Conservation (phyloP, 2,113 vertebrate species). For the Muscicapa adusta region DNA sequence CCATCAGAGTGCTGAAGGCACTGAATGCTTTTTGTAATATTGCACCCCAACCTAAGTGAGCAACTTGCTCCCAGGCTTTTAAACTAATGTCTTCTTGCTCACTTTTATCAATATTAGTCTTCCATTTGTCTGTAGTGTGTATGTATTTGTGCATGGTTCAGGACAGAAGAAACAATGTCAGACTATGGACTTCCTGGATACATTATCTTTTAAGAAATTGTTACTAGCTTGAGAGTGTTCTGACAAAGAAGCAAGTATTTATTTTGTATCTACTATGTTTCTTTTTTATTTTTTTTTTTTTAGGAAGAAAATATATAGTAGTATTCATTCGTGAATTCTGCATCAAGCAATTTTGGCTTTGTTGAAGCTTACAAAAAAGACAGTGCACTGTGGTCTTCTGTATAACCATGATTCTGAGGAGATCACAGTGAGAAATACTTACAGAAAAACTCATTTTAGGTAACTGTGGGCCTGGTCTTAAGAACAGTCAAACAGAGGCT, state of each 20-base stretch:
- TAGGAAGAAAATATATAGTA: not conserved
- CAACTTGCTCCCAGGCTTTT: not conserved
- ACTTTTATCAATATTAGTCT: not conserved
- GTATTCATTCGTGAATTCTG: not conserved
- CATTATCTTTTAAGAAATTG: not conserved
- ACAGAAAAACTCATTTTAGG: not conserved
- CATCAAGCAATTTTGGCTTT: not conserved
- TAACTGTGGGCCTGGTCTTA: not conserved
- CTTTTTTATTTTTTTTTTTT: not conserved
- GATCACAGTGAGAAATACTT: not conserved
- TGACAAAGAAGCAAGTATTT: not conserved
- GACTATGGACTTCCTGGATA: not conserved
- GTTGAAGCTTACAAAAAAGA: not conserved
- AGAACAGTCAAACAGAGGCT: not conserved
- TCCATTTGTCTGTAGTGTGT: not conserved
- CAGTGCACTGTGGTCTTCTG: not conserved
- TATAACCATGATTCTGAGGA: not conserved
- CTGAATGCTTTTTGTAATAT: not conserved
- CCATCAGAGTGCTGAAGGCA: not conserved
- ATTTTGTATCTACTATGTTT: not conserved
- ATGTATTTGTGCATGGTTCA: not conserved
- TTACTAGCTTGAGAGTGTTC: not conserved
- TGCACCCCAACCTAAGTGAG: not conserved
- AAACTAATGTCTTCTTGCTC: not conserved
- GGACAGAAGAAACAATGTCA: not conserved